phyloP scores from a whole-genome alignment of 2,113 vertebrate genomes.

The Cottus gobio region DNA sequence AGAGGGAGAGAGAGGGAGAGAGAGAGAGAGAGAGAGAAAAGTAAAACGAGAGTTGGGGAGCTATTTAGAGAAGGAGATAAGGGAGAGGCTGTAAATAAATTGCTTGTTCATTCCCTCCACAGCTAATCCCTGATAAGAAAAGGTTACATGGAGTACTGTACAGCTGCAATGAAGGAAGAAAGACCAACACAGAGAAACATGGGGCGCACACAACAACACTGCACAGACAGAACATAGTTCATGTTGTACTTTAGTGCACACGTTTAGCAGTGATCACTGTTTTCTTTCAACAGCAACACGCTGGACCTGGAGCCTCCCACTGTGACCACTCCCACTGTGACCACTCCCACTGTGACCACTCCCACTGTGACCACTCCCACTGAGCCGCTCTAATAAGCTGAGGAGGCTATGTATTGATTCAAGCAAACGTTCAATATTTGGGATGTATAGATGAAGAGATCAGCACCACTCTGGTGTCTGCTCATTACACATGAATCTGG shows the following conservation, averaged over 20 bases:
- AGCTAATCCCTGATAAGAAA: slow-evolving; percentile 56
- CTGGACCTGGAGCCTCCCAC: too few species aligned
- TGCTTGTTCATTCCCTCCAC: slow-evolving; percentile 38
- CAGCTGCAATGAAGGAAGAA: slow-evolving; percentile 28
- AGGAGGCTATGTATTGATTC: not conserved
- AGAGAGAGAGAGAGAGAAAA: not conserved
- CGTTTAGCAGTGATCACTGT: too few species aligned
- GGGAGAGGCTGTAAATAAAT: slow-evolving; percentile 40
- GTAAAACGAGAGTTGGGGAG: not conserved
- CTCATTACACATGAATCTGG: not conserved
- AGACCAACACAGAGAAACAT: slow-evolving; percentile 32
- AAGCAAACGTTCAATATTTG: not conserved
- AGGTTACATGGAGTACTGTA: slow-evolving; percentile 30
- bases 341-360: too few species aligned
- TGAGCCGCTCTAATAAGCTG: not conserved
- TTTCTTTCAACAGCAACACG: too few species aligned
- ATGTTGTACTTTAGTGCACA: not conserved
- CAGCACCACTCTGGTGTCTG: not conserved
- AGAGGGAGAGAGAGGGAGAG: not conserved
- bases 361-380: not conserved
- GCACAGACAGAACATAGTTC: slow-evolving; percentile 20
- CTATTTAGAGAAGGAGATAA: slow-evolving; percentile 19
- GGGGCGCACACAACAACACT: not conserved
- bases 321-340: too few species aligned
- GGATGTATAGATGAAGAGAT: not conserved